These are phyloP conservation scores for Eustalomyia histrio DNA, from an alignment of 2,888 invertebrate genomes.

Conservation along the genomic window DNA sequence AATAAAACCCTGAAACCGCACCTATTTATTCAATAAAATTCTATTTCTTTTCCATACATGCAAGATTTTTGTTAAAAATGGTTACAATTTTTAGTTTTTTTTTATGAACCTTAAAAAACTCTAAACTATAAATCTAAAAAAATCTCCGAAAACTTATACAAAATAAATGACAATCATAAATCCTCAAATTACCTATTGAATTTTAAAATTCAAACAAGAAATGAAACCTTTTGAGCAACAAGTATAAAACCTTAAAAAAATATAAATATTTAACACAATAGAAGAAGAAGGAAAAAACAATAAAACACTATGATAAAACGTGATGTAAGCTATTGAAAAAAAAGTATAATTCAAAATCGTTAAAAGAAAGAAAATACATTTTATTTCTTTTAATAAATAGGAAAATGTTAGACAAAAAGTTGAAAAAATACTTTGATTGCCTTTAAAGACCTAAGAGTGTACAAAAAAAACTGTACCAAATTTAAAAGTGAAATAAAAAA, in stretches of 20 bases:
- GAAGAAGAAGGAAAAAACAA: neutral
- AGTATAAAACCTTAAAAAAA: neutral
- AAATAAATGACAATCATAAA: neutral
- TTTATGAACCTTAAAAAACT: neutral
- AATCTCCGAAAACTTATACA: neutral
- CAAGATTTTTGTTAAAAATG: neutral
- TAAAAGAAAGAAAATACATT: neutral
- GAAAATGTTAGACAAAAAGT: neutral
- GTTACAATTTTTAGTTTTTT: neutral
- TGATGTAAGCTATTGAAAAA: constrained; percentile 16
- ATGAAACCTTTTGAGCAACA: neutral
- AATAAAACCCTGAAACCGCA: constrained; percentile 5
- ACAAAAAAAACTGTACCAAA: constrained; percentile 44
- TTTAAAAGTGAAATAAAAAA: neutral
- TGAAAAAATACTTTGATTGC: neutral
- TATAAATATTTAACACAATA: neutral
- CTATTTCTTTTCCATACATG: neutral
- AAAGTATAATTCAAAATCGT: neutral
- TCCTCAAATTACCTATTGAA: neutral
- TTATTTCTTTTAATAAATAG: constrained; percentile 11
- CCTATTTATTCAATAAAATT: neutral
- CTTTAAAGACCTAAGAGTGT: neutral
- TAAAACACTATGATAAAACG: constrained; percentile 17
- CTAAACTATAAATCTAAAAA: neutral
- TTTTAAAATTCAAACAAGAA: neutral